Conservation (phyloP, 2,888 invertebrate genomes). For the Linnaemya tessellans region DNA sequence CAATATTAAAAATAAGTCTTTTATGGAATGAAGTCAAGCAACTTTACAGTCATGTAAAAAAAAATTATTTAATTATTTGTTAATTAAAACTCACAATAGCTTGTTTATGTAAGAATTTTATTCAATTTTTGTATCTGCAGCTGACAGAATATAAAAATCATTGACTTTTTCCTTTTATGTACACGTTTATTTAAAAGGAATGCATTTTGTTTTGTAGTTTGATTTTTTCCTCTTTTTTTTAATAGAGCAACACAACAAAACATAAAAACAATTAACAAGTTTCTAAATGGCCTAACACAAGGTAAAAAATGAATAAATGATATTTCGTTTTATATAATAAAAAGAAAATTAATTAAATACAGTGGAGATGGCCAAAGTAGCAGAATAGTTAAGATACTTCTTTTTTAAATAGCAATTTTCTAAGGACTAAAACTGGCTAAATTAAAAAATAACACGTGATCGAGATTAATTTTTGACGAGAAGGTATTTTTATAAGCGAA, state of each 20-base stretch:
- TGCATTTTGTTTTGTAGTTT: conserved; percentile 26
- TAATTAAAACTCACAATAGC: neutral
- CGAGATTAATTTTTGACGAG: no score
- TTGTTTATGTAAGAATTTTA: neutral
- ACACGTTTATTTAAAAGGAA: neutral
- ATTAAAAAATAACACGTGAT: no score
- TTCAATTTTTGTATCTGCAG: conserved; percentile 14
- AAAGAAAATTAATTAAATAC: conserved; percentile 19
- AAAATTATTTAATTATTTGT: no score
- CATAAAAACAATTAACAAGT: conserved; percentile 50
- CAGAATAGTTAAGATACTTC: neutral
- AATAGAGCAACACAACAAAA: neutral
- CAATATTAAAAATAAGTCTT: no score
- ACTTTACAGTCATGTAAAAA: no score
- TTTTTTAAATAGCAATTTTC: no score
- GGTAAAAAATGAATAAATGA: conserved; percentile 52
- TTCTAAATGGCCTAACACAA: conserved; percentile 33
- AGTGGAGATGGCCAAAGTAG: neutral
- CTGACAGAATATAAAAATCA: conserved; percentile 35
- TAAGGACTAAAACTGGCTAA: no score
- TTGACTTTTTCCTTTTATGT: neutral
- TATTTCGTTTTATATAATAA: neutral
- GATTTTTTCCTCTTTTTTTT: neutral
- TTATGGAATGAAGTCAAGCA: no score
- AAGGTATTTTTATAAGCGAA: no score